Base-by-base conservation (phyloP, 2,888 invertebrate species). In the Tenthredo scrophulariae region DNA sequence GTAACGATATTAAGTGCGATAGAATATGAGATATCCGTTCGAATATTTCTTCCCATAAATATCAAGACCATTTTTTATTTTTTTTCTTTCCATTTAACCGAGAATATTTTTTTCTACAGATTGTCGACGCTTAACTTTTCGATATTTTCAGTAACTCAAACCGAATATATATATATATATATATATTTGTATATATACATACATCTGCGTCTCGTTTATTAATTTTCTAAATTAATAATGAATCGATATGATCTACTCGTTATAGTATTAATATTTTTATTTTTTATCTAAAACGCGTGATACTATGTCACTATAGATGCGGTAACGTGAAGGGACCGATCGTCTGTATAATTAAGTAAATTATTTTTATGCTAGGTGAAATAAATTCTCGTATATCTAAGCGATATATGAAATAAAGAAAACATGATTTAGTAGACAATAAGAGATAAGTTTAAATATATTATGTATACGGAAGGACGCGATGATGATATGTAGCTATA, bases 101-200 rank as follows among this genome's bases (percentile, higher is more conserved):
- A 82, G 86, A 86, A 88, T 90, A 89, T 88, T 1, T 26, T 9
- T 62, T 62, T 54, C 46, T 89, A 91, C 92, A 91, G 93, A 93
- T 93, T 93, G 93, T 93, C 93, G 91, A 92, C 92, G 93, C 93
- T 93, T 91, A 91, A 92, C 93, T 93, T 93, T 93, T 93, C 93
- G 90, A 89, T 89, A 89, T 86, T 75, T 70, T 79, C 58, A 75
- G 67, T 84, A 43, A 22, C 37, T n/a, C 22, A 72, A 72, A 6
- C 13, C 40, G 9, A 37, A 37, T 37, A 37, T 7, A 37, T 37
- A 37, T 37, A 37, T 37, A 7, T 37, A 37, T 6, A 7, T 37
- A 37, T 37, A 37, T 6, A 37, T 37, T 7, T 37, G 7, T 37
- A 7, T 37, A 37, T 33, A 33, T 37, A 10, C 22, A 7, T 18